A percentile compares a stretch with the other conserved stretches of the same genome.
phyloP scores from a whole-genome alignment of 2,888 invertebrate genomes.

The Camptogramma bilineatum region DNA sequence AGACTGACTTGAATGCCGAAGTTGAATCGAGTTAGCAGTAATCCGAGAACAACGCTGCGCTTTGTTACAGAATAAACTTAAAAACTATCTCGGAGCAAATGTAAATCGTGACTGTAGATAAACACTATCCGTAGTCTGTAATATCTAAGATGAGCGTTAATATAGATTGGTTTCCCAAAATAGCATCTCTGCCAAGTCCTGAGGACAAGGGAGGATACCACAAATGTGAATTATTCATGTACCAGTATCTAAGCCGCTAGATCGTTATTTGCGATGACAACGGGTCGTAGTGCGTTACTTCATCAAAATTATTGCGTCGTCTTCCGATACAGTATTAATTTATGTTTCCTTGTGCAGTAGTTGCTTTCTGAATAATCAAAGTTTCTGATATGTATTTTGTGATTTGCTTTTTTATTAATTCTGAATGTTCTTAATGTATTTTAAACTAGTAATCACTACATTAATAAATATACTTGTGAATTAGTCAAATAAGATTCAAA shows the following conservation, averaged over 20 bases:
- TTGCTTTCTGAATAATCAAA: too few relatives aligned
- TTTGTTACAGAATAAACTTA: slow-evolving; percentile 28
- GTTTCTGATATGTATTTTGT: background rate
- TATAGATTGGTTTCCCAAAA: slow-evolving; percentile 29
- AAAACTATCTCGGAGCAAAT: slow-evolving; percentile 19
- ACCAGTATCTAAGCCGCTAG: slow-evolving; percentile 60
- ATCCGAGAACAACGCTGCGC: slow-evolving; percentile 33
- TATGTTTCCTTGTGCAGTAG: slow-evolving; percentile 24
- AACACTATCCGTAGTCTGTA: slow-evolving; percentile 15
- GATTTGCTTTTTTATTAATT: background rate
- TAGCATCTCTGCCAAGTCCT: slow-evolving; percentile 44
- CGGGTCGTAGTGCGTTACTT: slow-evolving; percentile 45
- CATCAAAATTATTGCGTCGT: slow-evolving; percentile 35
- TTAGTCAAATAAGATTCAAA: slow-evolving; percentile 30
- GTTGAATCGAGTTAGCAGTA: slow-evolving; percentile 35
- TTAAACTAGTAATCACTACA: background rate
- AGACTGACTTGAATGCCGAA: slow-evolving; percentile 37
- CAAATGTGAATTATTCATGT: slow-evolving; percentile 74
- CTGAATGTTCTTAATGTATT: background rate
- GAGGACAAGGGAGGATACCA: slow-evolving; percentile 61
- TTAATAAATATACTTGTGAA: slow-evolving; percentile 5
- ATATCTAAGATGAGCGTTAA: slow-evolving; percentile 10
- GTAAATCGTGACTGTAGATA: slow-evolving; percentile 14
- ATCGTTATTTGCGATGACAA: slow-evolving; percentile 60
- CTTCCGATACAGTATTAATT: slow-evolving; percentile 27